Conservation (phyloP, 53 echinoderm and acorn worm species). For the Glandiceps talaboti region DNA sequence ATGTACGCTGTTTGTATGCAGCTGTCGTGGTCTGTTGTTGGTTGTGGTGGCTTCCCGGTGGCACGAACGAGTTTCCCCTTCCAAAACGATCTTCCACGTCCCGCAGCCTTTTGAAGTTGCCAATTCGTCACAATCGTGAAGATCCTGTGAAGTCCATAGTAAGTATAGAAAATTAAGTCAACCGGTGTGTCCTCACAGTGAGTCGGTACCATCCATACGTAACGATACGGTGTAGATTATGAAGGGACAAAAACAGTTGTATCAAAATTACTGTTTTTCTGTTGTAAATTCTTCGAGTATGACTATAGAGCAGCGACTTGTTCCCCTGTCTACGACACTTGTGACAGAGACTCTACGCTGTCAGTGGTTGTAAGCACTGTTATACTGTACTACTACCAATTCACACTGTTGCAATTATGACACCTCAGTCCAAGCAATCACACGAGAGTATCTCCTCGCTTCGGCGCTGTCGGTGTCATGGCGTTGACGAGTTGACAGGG, state of each 20-base stretch:
- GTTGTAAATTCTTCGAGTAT: too few species aligned
- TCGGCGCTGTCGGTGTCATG: background rate
- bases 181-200: too few species aligned
- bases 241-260: too few species aligned
- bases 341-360: too few species aligned
- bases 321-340: too few species aligned
- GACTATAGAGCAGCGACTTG: too few species aligned
- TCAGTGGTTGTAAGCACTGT: background rate
- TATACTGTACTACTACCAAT: background rate
- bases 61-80: background rate
- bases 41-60: background rate
- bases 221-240: too few species aligned
- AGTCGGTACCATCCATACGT: too few species aligned
- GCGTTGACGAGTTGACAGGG: background rate
- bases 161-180: too few species aligned
- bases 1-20: background rate
- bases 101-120: background rate
- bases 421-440: background rate
- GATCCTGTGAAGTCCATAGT: background rate
- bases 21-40: background rate
- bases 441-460: background rate
- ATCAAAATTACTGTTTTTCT: too few species aligned
- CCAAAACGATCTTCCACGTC: background rate
- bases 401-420: background rate
- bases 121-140: background rate